Base-by-base conservation (phyloP, 2,888 invertebrate species). In the Drosophila nr. perissopoda region DNA sequence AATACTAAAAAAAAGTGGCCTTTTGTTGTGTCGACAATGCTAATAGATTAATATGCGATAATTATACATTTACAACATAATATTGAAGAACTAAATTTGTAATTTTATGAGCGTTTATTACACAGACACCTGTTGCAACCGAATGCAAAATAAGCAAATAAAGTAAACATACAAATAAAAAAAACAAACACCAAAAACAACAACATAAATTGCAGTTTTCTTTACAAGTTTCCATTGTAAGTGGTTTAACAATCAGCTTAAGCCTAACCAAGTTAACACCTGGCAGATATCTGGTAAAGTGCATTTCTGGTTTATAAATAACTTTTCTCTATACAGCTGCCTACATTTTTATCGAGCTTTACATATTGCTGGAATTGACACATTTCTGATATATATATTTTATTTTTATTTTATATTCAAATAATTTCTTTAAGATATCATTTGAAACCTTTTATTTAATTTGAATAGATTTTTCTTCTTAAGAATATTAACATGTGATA, bases 91-190 rank as follows among this genome's bases (percentile, higher is more conserved):
- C 59, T 68, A 59, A 72, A 78, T 60, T 68, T 38, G 38, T 68
- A 72, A 72, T 64, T 72, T 74, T 53, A 82, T 58, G 69, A 83
- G 74, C 71, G 88, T 87, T 88, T 79, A 83, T 79, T 70, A 85
- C 89, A 88, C 89, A 77, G 84, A 86, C 84, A 86, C 89, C 85
- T 83, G 87, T 86, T 86, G 85, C 85, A 88, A 85, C 65, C 78
- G 68, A 80, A 79, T 76, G 84, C 84, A 84, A 72, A 81, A 81
- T 85, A 76, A 88, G 85, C 80, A 71, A 88, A 88, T 76, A 76
- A 86, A 85, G 68, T 59, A 82, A 75, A 76, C 21, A 79, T 62
- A 51, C 11, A 52, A 51, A 52, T 40, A 63, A 58, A 66, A 66
- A 63, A 56, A 66, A 46, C 25, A 77, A 76, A 79, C 62, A 77